phyloP scores from a whole-genome alignment of 2,888 invertebrate species.

The Tenthredo amoena region DNA sequence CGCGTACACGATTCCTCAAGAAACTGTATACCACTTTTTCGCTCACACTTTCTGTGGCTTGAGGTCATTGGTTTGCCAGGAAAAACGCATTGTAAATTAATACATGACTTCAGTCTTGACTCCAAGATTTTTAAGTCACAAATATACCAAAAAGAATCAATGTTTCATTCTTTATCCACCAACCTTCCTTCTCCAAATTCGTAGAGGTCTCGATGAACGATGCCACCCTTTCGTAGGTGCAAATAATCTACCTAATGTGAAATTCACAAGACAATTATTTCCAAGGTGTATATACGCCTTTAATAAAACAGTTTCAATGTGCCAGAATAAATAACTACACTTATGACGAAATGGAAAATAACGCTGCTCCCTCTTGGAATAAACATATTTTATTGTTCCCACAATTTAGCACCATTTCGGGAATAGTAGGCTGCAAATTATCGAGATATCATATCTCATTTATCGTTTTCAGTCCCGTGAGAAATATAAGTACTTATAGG shows the following conservation, averaged over 20 bases:
- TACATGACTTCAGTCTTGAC: too few relatives aligned
- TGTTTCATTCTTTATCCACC: background rate
- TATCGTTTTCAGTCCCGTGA: background rate
- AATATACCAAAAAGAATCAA: background rate
- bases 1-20: background rate
- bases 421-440: background rate
- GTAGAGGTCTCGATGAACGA: too few relatives aligned
- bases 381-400: background rate
- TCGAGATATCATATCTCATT: background rate
- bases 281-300: too few relatives aligned
- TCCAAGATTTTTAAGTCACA: background rate
- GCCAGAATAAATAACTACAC: background rate
- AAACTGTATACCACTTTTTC: background rate
- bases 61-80: background rate
- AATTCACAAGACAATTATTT: too few relatives aligned
- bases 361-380: background rate
- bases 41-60: background rate
- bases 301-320: too few relatives aligned
- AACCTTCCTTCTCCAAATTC: background rate
- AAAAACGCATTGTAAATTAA: background rate
- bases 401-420: background rate
- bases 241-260: too few relatives aligned
- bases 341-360: background rate
- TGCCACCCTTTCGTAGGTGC: too few relatives aligned
- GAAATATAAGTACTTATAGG: slow-evolving; percentile 4